phyloP scores from a whole-genome alignment of 2,113 vertebrate genomes.

The Sinosuthora webbiana region DNA sequence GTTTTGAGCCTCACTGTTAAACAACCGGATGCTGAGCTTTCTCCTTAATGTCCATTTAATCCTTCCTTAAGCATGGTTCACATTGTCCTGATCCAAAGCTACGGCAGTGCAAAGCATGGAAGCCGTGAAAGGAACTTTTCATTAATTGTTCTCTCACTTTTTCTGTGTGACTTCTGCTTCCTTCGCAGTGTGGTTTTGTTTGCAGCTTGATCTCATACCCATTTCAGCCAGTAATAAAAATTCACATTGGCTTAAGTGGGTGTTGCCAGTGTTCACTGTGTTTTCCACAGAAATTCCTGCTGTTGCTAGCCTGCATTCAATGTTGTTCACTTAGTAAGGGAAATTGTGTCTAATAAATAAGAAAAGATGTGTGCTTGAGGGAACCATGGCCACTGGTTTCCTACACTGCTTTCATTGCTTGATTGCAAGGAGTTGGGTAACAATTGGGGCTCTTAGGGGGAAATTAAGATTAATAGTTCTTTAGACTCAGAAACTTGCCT shows the following conservation, averaged over 20 bases:
- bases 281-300: slow-evolving; percentile 29
- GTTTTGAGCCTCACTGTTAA: background rate
- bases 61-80: slow-evolving; percentile 18
- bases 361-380: background rate
- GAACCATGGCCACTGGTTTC: background rate
- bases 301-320: background rate
- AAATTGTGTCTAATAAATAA: slow-evolving; percentile 17
- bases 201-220: background rate
- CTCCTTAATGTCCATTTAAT: slow-evolving; percentile 26
- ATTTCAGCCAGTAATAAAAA: slow-evolving; percentile 13
- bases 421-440: background rate
- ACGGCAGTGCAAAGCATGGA: background rate
- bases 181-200: background rate
- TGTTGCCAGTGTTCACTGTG: slow-evolving; percentile 23
- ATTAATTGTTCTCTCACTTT: slow-evolving; percentile 22
- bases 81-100: background rate
- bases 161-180: slow-evolving; percentile 24
- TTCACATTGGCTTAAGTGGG: background rate
- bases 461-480: background rate
- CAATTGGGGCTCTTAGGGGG: background rate
- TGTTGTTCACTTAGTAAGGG: background rate
- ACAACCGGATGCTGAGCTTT: background rate
- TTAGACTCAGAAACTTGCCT: background rate
- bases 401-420: background rate
- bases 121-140: slow-evolving; percentile 35